Evolutionary conservation across 1,140 invertebrate genomes (phyloP).

Genomic region (Cydia splendana): DNA sequence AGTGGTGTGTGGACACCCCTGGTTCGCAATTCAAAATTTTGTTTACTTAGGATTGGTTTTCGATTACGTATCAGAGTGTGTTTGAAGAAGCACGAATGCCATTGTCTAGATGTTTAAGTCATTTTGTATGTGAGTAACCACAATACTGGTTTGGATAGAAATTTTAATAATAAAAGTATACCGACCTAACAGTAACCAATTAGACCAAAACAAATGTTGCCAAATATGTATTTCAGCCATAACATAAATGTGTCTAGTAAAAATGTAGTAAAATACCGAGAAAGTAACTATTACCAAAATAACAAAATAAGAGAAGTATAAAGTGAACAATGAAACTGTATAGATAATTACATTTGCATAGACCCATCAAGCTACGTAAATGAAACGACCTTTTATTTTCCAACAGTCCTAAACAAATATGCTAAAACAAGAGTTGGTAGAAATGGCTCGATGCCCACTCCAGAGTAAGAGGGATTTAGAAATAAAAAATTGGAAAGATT

Average conservation of each 20-base stretch:
- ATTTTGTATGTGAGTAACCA: neutral
- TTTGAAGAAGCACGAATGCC: slow-evolving; percentile 1
- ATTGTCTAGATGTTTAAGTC: slow-evolving; percentile 7
- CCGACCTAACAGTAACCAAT: too few species aligned
- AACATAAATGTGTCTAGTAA: too few species aligned
- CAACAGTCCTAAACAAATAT: slow-evolving; percentile 71
- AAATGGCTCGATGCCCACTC: slow-evolving; percentile 62
- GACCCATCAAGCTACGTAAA: slow-evolving; percentile 58
- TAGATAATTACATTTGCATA: slow-evolving; percentile 36
- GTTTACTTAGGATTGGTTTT: slow-evolving; percentile 75
- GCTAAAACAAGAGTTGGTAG: slow-evolving; percentile 65
- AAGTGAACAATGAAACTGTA: neutral
- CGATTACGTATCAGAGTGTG: slow-evolving; percentile 52
- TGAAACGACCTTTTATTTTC: slow-evolving; percentile 55
- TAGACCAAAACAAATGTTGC: too few species aligned
- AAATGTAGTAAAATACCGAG: too few species aligned
- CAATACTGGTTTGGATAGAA: neutral
- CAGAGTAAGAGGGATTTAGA: slow-evolving; percentile 62
- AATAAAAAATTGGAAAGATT: slow-evolving; percentile 77
- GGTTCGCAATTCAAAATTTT: slow-evolving; percentile 50
- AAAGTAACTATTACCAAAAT: neutral
- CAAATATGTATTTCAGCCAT: too few species aligned
- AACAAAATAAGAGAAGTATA: neutral
- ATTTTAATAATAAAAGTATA: neutral
- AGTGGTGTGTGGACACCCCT: slow-evolving; percentile 72